Percentiles rank a stretch among this genome's conserved stretches.
phyloP scores from a whole-genome alignment of 1,140 invertebrate genomes.

The Drosophila bocki region DNA sequence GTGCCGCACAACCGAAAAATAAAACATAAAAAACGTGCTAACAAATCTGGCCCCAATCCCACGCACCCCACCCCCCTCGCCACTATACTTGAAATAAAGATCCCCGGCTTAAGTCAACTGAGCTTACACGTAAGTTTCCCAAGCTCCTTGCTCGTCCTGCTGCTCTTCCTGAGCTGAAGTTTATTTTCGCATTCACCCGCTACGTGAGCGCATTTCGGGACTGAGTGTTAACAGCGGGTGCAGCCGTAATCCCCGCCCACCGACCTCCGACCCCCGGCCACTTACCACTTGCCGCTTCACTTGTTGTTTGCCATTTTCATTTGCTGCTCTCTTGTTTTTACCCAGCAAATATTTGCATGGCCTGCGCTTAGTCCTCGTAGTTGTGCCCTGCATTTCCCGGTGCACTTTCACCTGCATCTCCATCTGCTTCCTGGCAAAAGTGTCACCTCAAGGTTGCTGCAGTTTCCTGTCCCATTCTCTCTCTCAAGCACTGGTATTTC shows the following conservation, averaged over 20 bases:
- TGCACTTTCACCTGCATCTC: not conserved
- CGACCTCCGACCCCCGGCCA: not conserved
- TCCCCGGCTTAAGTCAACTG: constrained; percentile 47
- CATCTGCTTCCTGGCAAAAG: not conserved
- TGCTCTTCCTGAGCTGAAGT: constrained; percentile 10
- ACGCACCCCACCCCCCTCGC: not conserved
- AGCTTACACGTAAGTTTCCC: constrained; percentile 50
- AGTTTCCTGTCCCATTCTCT: constrained; percentile 11
- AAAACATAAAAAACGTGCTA: constrained; percentile 15
- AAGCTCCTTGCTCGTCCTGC: not conserved
- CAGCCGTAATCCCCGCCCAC: constrained; percentile 10
- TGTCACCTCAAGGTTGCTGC: constrained; percentile 23
- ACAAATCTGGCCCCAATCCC: constrained; percentile 46
- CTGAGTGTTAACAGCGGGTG: constrained; percentile 46
- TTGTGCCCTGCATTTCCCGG: constrained; percentile 18
- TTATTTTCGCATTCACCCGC: constrained; percentile 40
- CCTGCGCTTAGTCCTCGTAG: constrained; percentile 22
- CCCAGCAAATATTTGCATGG: constrained; percentile 50
- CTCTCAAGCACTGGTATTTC: not conserved
- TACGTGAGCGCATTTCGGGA: constrained; percentile 51
- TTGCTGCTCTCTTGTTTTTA: constrained; percentile 44
- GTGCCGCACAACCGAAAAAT: not conserved
- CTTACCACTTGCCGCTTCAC: constrained; percentile 1
- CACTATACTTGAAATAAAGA: constrained; percentile 36
- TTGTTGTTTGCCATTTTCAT: constrained; percentile 62